A percentile compares a stretch with the other conserved stretches of the same genome.
Evolutionary conservation across 2,113 vertebrate genomes (phyloP).

Genomic region (Amphiprion ocellaris): DNA sequence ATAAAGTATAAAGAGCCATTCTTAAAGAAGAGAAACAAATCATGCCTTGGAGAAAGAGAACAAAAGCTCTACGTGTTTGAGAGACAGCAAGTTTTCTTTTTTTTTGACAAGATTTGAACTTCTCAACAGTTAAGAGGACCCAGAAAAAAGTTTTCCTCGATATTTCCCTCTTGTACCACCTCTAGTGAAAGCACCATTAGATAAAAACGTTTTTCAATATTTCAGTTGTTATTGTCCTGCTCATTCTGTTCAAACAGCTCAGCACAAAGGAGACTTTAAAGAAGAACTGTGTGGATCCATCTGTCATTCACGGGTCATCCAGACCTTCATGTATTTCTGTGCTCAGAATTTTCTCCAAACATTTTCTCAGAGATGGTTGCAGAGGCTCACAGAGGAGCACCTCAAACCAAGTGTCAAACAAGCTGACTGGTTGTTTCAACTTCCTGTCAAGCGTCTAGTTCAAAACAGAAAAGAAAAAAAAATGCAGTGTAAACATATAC

Average conservation of each 20-base stretch:
- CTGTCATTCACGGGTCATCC: background rate
- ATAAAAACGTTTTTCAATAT: no score
- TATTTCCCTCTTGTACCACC: no score
- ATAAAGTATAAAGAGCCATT: slow-evolving; percentile 15
- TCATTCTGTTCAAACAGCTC: no score
- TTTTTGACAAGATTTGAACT: background rate
- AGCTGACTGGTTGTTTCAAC: background rate
- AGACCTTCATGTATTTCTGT: background rate
- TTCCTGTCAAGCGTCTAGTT: background rate
- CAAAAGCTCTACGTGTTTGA: slow-evolving; percentile 5
- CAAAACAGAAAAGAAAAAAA: background rate
- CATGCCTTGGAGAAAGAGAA: slow-evolving; percentile 25
- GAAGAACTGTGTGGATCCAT: no score
- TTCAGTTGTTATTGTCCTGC: no score
- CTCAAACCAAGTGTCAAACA: background rate
- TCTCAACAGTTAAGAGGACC: background rate
- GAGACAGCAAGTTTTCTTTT: slow-evolving; percentile 7
- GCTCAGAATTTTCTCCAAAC: background rate
- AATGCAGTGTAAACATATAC: background rate
- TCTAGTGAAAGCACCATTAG: no score
- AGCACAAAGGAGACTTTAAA: no score
- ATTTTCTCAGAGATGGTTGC: background rate
- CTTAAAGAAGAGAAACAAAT: slow-evolving; percentile 30
- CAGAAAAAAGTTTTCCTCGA: no score
- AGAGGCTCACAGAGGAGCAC: background rate